A percentile compares a stretch with the other conserved stretches of the same genome.
phyloP scores from a whole-genome alignment of 2,888 invertebrate genomes.

The Vannuccia rotundouncinata region DNA sequence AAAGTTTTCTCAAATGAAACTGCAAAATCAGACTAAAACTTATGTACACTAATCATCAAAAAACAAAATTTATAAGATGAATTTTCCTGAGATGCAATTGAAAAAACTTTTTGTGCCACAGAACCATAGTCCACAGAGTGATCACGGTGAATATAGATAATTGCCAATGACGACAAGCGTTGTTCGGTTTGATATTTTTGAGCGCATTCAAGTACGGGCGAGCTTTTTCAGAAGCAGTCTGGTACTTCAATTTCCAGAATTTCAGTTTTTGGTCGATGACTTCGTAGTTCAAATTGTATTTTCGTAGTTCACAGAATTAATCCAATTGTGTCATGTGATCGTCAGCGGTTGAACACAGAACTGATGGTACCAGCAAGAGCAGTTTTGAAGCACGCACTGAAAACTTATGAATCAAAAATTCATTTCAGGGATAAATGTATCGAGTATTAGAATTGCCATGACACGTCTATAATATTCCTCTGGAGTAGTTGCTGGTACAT shows the following conservation, averaged over 20 bases:
- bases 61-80: too few species aligned
- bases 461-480: background rate
- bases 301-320: background rate
- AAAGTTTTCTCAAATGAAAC: too few species aligned
- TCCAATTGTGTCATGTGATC: background rate
- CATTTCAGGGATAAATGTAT: background rate
- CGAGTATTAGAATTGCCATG: background rate
- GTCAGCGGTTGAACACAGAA: background rate
- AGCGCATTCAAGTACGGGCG: background rate
- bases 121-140: too few species aligned
- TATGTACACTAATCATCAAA: too few species aligned
- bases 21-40: background rate
- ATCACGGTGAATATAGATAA: too few species aligned
- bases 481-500: background rate
- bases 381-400: background rate
- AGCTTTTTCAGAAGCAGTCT: background rate
- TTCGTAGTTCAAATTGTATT: background rate
- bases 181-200: background rate
- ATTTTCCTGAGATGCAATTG: too few species aligned
- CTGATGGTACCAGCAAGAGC: background rate
- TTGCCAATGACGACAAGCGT: background rate
- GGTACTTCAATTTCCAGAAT: background rate
- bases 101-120: too few species aligned
- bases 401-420: background rate
- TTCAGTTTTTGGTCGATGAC: background rate